Conservation (phyloP, 2,888 invertebrate genomes). For the Temnothorax rugatulus region DNA sequence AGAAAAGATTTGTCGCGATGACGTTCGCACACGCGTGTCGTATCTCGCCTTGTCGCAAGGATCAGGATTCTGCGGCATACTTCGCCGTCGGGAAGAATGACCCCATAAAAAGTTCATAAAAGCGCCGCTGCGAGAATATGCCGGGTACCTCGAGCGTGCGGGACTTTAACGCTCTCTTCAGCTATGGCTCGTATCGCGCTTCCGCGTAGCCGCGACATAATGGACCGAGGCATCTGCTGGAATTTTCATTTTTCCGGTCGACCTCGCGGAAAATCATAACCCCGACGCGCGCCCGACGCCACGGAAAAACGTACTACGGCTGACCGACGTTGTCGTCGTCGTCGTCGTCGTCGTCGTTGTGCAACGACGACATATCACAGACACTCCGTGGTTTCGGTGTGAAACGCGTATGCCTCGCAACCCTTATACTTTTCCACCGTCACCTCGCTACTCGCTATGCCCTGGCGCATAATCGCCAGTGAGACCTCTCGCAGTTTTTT, state of each 20-base stretch:
- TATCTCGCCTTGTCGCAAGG: conserved; percentile 55
- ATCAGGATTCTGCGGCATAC: conserved; percentile 59
- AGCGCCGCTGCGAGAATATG: conserved; percentile 70
- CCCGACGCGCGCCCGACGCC: conserved; percentile 61
- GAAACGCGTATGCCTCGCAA: conserved; percentile 29
- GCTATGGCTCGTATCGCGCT: conserved; percentile 68
- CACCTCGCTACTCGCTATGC: conserved; percentile 35
- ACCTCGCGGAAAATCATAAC: conserved; percentile 81
- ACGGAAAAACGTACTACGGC: conserved; percentile 74
- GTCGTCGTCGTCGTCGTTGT: conserved; percentile 48
- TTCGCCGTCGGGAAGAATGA: conserved; percentile 61
- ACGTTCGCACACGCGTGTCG: conserved; percentile 32
- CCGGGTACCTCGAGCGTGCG: conserved; percentile 67
- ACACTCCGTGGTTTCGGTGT: not conserved
- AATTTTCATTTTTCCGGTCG: conserved; percentile 84
- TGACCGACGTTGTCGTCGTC: conserved; percentile 72
- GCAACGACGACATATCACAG: conserved; percentile 17
- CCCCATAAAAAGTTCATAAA: conserved; percentile 76
- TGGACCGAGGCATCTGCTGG: conserved; percentile 77
- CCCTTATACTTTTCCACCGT: not conserved
- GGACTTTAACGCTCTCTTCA: conserved; percentile 74
- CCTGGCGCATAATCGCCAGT: conserved; percentile 40
- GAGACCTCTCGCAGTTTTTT: conserved; percentile 8
- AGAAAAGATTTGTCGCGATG: conserved; percentile 33
- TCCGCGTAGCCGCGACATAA: conserved; percentile 74